These are phyloP conservation scores for Cephus nigrinus DNA, from an alignment of 2,888 invertebrate genomes.

Conservation along the genomic window DNA sequence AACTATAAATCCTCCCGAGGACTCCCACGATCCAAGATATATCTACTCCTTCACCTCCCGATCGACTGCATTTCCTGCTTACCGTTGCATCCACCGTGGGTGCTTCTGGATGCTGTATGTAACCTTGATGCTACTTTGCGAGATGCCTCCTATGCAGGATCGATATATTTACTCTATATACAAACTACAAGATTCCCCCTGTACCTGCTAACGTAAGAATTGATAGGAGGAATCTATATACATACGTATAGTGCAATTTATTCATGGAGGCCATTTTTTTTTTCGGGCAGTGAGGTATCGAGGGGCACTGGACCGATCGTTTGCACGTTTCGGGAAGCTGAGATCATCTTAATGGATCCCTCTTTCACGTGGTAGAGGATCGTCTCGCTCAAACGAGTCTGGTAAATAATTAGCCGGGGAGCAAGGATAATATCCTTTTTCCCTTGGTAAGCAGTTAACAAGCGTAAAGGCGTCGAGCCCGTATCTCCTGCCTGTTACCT, in stretches of 20 bases:
- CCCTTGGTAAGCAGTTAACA: slow-evolving; percentile 32
- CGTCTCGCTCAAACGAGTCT: not conserved
- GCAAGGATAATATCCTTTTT: slow-evolving; percentile 2
- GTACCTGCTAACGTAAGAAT: not conserved
- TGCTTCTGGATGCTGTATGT: slow-evolving; percentile 35
- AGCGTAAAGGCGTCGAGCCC: slow-evolving; percentile 34
- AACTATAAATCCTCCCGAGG: slow-evolving; percentile 49
- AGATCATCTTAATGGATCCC: not conserved
- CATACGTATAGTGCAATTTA: not conserved
- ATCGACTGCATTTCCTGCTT: slow-evolving; percentile 49
- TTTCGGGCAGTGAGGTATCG: not conserved
- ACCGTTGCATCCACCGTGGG: slow-evolving; percentile 41
- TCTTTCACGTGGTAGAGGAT: not conserved
- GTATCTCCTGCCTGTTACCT: not conserved
- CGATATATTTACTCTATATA: not conserved
- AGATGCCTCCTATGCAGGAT: slow-evolving; percentile 17
- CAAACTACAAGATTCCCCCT: not conserved
- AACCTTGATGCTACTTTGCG: slow-evolving; percentile 46
- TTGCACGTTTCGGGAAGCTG: not conserved
- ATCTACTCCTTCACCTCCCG: slow-evolving; percentile 30
- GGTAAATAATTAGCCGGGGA: not conserved
- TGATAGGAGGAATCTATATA: not conserved
- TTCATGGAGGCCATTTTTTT: not conserved
- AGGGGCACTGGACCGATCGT: not conserved
- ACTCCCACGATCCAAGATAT: slow-evolving; percentile 49